Evolutionary conservation across 2,113 vertebrate species (phyloP).

Genomic region (Elaphurus davidianus): DNA sequence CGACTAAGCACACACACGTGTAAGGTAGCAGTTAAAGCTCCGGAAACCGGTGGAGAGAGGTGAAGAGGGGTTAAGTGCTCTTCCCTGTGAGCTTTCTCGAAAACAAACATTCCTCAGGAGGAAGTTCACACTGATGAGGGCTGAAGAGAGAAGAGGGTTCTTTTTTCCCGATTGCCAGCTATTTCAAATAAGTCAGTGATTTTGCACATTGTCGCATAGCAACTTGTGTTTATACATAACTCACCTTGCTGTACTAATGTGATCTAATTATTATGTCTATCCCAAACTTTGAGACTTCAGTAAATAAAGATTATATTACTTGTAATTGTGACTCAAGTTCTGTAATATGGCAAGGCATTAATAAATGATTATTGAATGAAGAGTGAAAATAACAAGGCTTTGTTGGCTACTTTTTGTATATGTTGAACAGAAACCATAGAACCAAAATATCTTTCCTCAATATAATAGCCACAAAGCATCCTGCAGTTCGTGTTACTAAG

Average conservation of each 20-base stretch:
- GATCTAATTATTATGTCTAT: background rate
- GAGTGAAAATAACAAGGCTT: background rate
- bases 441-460: background rate
- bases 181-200: background rate
- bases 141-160: background rate
- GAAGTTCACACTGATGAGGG: background rate
- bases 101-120: slow-evolving; percentile 49
- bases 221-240: slow-evolving; percentile 17
- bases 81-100: background rate
- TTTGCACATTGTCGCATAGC: background rate
- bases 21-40: background rate
- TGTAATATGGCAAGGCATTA: background rate
- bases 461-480: background rate
- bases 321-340: background rate
- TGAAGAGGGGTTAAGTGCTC: background rate
- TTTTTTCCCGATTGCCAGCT: background rate
- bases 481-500: background rate
- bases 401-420: background rate
- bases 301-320: background rate
- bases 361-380: background rate
- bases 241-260: background rate
- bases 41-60: background rate
- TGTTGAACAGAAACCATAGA: background rate
- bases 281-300: background rate
- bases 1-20: background rate